A percentile compares a stretch with the other conserved stretches of the same genome.
phyloP scores from a whole-genome alignment of 2,113 vertebrate species.

The Sphyrna mokarran region DNA sequence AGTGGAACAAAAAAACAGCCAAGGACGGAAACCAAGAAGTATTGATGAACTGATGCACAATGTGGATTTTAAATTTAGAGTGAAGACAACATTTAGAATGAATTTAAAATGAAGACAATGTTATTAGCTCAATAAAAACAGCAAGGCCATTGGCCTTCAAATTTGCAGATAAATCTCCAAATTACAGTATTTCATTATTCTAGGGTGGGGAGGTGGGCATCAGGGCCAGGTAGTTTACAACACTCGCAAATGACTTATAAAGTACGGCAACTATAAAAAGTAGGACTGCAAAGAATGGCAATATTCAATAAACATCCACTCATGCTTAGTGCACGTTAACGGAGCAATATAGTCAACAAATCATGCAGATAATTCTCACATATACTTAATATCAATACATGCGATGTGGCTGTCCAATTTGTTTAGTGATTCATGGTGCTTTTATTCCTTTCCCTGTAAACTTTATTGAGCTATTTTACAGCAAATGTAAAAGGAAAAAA shows the following conservation, averaged over 20 bases:
- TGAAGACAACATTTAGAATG: background rate
- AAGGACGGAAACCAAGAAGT: background rate
- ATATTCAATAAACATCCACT: background rate
- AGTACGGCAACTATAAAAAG: background rate
- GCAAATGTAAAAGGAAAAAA: background rate
- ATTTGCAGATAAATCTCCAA: background rate
- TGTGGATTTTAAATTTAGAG: background rate
- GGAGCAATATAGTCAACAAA: background rate
- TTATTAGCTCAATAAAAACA: background rate
- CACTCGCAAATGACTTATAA: background rate
- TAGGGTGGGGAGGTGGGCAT: background rate
- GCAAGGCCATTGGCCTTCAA: background rate
- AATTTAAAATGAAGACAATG: background rate
- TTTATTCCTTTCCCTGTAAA: conserved; percentile 3
- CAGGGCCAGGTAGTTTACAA: background rate
- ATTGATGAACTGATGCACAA: background rate
- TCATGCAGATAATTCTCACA: background rate
- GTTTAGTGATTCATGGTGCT: background rate
- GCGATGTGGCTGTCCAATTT: background rate
- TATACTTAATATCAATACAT: background rate
- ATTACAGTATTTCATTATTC: background rate
- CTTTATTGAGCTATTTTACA: background rate
- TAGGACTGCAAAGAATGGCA: background rate
- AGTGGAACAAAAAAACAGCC: background rate
- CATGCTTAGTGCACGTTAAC: background rate